These are phyloP conservation scores for Nesidiocoris tenuis DNA, from an alignment of 2,888 invertebrate species.

Conservation along the genomic window DNA sequence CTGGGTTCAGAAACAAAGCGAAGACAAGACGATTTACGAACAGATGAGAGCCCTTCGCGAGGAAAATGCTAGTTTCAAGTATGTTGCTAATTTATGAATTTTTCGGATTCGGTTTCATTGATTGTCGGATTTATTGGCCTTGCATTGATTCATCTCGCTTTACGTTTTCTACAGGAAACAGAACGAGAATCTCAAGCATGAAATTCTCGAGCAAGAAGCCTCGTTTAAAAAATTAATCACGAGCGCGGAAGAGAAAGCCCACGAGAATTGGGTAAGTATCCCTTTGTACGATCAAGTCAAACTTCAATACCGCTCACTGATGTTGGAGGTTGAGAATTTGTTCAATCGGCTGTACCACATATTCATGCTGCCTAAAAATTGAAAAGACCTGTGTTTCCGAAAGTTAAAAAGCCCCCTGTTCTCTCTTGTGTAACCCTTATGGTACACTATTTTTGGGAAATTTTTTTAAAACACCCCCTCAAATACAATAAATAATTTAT, in stretches of 20 bases:
- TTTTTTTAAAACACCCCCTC: too few species aligned
- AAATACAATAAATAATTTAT: too few species aligned
- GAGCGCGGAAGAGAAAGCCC: slow-evolving; percentile 77
- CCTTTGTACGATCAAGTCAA: background rate
- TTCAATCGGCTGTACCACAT: too few species aligned
- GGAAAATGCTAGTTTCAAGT: slow-evolving; percentile 65
- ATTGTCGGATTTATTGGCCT: slow-evolving; percentile 2
- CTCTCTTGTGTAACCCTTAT: too few species aligned
- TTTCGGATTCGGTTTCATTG: background rate
- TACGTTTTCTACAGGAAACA: slow-evolving; percentile 59
- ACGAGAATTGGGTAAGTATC: slow-evolving; percentile 71
- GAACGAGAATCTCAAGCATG: slow-evolving; percentile 72
- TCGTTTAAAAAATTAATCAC: slow-evolving; percentile 69
- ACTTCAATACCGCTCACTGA: background rate
- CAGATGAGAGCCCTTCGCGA: slow-evolving; percentile 74
- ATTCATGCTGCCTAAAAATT: too few species aligned
- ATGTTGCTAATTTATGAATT: background rate
- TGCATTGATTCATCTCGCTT: background rate
- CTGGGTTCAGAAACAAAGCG: slow-evolving; percentile 78
- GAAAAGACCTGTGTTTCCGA: too few species aligned
- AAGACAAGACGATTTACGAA: slow-evolving; percentile 76
- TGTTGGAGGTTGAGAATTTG: background rate
- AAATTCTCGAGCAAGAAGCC: slow-evolving; percentile 82
- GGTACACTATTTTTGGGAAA: background rate
- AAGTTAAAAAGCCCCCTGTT: too few species aligned